Conservation (phyloP, 2,113 vertebrate species). For the Calcarius ornatus region DNA sequence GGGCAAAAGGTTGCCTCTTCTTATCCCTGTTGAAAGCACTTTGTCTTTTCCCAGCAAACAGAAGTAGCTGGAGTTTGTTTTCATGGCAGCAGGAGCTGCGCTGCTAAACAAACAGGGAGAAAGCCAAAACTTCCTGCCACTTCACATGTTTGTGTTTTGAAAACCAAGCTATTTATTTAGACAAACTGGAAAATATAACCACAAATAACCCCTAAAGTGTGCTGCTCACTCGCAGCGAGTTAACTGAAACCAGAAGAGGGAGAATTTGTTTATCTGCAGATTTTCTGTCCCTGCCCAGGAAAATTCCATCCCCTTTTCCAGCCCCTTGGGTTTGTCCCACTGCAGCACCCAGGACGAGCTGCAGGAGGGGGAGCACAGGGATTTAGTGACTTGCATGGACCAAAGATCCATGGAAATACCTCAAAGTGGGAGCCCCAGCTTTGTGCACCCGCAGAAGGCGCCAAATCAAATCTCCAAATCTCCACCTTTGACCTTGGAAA, state of each 20-base stretch:
- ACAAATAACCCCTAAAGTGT: not conserved
- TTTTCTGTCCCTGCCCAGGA: not conserved
- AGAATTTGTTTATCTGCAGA: fast-evolving
- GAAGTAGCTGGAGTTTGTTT: not conserved
- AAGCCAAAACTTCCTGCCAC: conserved; percentile 17
- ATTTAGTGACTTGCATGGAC: not conserved
- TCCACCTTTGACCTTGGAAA: not conserved
- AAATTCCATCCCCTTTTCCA: not conserved
- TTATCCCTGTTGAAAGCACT: not conserved
- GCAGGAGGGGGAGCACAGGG: not conserved
- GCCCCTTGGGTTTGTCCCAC: not conserved
- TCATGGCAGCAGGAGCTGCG: not conserved
- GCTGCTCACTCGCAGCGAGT: not conserved
- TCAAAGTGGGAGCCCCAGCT: not conserved
- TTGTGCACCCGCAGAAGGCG: fast-evolving
- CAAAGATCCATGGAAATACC: fast-evolving
- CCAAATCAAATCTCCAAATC: not conserved
- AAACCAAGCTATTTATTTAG: not conserved
- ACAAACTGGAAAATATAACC: not conserved
- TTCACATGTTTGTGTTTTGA: conserved; percentile 6
- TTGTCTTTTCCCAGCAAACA: not conserved
- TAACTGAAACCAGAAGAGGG: not conserved
- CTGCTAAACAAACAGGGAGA: not conserved
- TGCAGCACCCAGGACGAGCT: not conserved
- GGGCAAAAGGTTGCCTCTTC: not conserved